Conservation (phyloP, 2,113 vertebrate species). For the Eupsittula cactorum region DNA sequence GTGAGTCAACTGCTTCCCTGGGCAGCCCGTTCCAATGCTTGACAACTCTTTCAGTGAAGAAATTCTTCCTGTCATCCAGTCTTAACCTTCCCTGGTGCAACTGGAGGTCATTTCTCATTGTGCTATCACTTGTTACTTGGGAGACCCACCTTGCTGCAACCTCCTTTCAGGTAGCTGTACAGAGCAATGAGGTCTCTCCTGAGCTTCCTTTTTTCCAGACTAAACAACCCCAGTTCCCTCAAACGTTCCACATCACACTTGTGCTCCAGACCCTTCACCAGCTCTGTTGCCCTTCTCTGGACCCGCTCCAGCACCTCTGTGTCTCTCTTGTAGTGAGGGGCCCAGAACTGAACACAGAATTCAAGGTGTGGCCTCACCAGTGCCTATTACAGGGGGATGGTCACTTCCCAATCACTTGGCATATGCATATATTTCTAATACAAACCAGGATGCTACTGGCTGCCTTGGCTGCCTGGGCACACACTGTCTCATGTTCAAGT, state of each 20-base stretch:
- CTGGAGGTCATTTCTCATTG: background rate
- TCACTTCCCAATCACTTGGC: background rate
- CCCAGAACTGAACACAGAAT: background rate
- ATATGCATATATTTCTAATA: background rate
- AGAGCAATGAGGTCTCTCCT: background rate
- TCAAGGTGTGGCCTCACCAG: background rate
- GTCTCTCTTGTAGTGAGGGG: background rate
- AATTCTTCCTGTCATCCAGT: background rate
- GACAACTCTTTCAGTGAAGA: background rate
- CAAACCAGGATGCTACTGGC: background rate
- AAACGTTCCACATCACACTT: background rate
- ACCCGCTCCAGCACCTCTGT: background rate
- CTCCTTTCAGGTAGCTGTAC: background rate
- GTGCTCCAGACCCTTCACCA: background rate
- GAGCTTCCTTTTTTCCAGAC: background rate
- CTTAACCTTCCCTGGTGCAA: background rate
- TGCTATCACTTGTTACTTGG: background rate
- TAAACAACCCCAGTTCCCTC: background rate
- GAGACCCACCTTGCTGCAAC: background rate
- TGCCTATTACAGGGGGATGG: background rate
- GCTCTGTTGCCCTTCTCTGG: background rate
- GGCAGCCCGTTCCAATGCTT: background rate
- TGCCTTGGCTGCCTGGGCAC: background rate
- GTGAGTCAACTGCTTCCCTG: background rate
- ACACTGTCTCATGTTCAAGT: background rate